Evolutionary conservation across 2,888 invertebrate genomes (phyloP), one percentile per base, ranked within the genome.

Genomic region (Sarcophaga rosellei): DNA sequence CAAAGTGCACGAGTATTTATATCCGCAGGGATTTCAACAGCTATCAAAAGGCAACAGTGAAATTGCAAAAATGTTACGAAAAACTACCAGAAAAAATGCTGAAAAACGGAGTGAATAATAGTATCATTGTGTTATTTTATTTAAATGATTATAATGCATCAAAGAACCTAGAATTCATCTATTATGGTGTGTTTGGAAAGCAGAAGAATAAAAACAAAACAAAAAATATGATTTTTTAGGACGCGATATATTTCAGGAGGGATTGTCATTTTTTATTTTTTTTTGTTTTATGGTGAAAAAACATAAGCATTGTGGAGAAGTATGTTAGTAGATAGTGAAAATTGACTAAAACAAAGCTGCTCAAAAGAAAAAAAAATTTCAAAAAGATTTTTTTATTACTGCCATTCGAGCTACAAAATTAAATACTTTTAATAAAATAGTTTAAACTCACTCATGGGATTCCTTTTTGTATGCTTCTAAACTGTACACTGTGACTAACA

Each of bases 21-120:
- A 74, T 77, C 85, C 81, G 77, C 85, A 77, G 85, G 85, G 85
- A 77, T 81, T 85, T 81, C 17, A 62, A n/a, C 76, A 84, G 73
- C 45, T 80, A 80, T 80, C 80, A 74, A 81, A 80, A 68, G 35
- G 73, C 70, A 79, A 61, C 61, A 81, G 68, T 62, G 47, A 81
- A 81, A 76, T 85, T 77, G 66, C 66, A 85, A 66, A 81, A 72
- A 81, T 77, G 72, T 63, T 57, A 11, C 12, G 12, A 81, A 76
- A 81, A 81, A 72, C 63, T 45, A 11, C 62, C 73, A 44, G 57
- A 76, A 74, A 81, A 84, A 12, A 53, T 15, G 53, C 15, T 53
- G 53, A 17, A 53, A 53, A 53, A 53, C 17, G 17, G 53, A 76
- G 35, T 80, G 73, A 73, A 81, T 81, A 81, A 77, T 77, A 68